A percentile compares a stretch with the other conserved stretches of the same genome.
Evolutionary conservation across 1,140 invertebrate genomes (phyloP).

Genomic region (Sweltsa coloradensis): DNA sequence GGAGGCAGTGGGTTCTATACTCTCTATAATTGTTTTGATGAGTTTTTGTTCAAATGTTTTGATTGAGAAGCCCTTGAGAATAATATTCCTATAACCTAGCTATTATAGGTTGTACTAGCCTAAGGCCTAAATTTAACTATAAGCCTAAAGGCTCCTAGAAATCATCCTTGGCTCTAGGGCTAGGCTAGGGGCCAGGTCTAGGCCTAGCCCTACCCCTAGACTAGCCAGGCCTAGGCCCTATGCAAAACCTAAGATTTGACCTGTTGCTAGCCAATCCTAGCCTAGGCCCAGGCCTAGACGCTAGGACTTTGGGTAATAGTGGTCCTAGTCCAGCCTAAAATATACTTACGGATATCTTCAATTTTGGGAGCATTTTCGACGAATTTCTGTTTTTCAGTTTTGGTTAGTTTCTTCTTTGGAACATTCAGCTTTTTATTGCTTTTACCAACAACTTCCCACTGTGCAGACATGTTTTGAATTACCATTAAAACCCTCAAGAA

Average conservation of each 20-base stretch:
- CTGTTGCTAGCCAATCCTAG: not conserved
- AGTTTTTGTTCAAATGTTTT: too few species aligned
- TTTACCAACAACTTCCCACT: slow-evolving; percentile 67
- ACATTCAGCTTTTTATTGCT: slow-evolving; percentile 48
- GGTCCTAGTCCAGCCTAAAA: not conserved
- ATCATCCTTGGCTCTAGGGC: not conserved
- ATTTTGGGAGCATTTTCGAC: slow-evolving; percentile 42
- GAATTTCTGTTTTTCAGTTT: slow-evolving; percentile 44
- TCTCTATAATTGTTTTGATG: too few species aligned
- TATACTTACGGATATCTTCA: slow-evolving; percentile 46
- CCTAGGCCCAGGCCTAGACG: not conserved
- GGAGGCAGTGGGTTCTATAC: too few species aligned
- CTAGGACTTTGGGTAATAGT: too few species aligned
- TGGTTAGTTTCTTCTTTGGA: slow-evolving; percentile 37
- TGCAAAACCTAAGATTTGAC: not conserved
- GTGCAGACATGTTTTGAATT: slow-evolving; percentile 24
- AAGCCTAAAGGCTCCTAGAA: too few species aligned
- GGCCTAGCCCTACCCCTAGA: not conserved
- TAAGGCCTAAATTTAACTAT: too few species aligned
- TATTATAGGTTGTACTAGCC: too few species aligned
- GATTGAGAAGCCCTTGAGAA: too few species aligned
- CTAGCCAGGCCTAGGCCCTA: not conserved
- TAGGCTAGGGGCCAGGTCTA: not conserved
- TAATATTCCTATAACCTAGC: too few species aligned
- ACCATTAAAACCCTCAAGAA: too few species aligned